Conservation (phyloP, 2,888 invertebrate genomes). For the Brenthis hecate region DNA sequence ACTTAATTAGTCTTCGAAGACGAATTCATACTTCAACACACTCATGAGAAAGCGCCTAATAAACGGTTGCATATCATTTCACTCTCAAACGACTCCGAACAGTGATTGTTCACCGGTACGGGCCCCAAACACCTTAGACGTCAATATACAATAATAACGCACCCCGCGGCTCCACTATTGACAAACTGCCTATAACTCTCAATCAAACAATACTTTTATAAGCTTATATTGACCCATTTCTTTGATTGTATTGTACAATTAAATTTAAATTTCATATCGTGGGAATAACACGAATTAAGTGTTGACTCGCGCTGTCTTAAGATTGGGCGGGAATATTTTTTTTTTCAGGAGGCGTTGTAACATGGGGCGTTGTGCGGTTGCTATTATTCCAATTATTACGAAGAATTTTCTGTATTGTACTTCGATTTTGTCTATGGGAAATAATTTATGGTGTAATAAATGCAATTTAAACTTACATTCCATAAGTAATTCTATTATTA, state of each 20-base stretch:
- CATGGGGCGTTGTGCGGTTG: conserved; percentile 58
- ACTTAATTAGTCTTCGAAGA: conserved; percentile 33
- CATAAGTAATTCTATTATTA: conserved; percentile 9
- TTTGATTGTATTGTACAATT: conserved; percentile 75
- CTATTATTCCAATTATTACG: conserved; percentile 55
- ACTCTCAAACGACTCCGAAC: conserved; percentile 69
- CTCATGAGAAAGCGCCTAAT: conserved; percentile 70
- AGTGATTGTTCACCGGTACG: conserved; percentile 46
- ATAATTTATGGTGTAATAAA: conserved; percentile 31
- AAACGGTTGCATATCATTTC: conserved; percentile 79
- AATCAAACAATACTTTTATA: conserved; percentile 72
- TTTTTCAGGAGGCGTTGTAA: conserved; percentile 54
- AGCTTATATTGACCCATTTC: conserved; percentile 79
- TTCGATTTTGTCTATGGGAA: conserved; percentile 38
- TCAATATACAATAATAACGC: conserved; percentile 56
- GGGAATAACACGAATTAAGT: conserved; percentile 75
- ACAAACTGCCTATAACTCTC: conserved; percentile 79
- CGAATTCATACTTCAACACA: conserved; percentile 30
- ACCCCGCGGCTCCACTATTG: conserved; percentile 70
- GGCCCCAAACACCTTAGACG: conserved; percentile 58
- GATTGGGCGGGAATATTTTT: conserved; percentile 60
- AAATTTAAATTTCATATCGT: conserved; percentile 75
- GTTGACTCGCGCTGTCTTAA: conserved; percentile 67
- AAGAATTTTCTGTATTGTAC: conserved; percentile 37
- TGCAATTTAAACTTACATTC: neutral